Base-by-base conservation (phyloP, 2,113 vertebrate species). In the Arvicanthis niloticus region DNA sequence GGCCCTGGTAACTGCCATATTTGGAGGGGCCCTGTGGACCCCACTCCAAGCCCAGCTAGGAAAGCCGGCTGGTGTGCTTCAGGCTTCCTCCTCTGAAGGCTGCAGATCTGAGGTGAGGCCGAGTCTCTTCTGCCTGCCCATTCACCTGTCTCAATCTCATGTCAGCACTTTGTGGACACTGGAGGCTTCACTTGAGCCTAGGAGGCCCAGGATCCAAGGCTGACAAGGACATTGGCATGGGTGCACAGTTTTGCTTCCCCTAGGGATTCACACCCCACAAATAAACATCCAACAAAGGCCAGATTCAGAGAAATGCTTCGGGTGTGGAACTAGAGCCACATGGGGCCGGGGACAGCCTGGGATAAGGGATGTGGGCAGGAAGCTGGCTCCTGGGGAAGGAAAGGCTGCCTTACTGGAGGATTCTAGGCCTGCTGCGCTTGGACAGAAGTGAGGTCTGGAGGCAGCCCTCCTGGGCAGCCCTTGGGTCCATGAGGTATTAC, bases 211-310 rank as follows among this genome's bases (percentile, higher is more conserved):
- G 85, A 56, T 4, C 2, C 53, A 84, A 76, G 77, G 84, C 72
- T 96, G 93, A 89, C 67, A 16, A 58, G 87, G 93, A 93, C 42
- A 81, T 88, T 0, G 13, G 94, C 87, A 67, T 29, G 0, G 0
- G 26, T 3, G 3, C 0, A 3, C 60, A 95, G 82, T 75, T 78
- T 8, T 91, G 91, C 42, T 1, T 78, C n/a, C 48, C 56, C 21
- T 12, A 31, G 93, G 93, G 96, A 92, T 9, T 29, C 95, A 77
- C 0, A 0, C 91, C 86, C 96, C 42, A 80, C 82, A 88, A 96
- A 95, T 89, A 93, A 97, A 93, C 0, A 34, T 56, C 15, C 86
- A 95, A 91, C 65, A 97, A 94, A 92, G 87, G 92, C 81, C 56
- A 10, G 89, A 72, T 97, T 97, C 97, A 75, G 2, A 22, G 80